These are phyloP conservation scores for Noctua pronuba DNA, from an alignment of 2,888 invertebrate species.

Conservation along the genomic window DNA sequence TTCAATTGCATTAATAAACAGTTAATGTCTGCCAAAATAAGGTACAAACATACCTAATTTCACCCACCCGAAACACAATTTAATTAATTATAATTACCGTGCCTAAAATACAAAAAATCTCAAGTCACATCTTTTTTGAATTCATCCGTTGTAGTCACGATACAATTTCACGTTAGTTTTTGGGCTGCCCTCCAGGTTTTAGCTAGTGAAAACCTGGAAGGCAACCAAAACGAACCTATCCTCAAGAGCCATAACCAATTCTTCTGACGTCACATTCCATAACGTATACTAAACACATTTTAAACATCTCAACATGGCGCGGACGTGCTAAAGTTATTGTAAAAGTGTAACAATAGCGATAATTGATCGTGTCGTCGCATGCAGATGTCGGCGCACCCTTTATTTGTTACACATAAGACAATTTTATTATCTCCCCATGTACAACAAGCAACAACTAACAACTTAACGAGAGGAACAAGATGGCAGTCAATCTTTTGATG, in stretches of 20 bases:
- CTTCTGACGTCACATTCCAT: slow-evolving; percentile 35
- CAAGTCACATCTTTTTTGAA: background rate
- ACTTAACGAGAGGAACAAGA: slow-evolving; percentile 70
- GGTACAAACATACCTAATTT: background rate
- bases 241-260: background rate
- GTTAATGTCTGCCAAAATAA: background rate
- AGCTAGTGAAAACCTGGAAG: background rate
- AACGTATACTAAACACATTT: slow-evolving; percentile 49
- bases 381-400: slow-evolving; percentile 84
- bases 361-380: slow-evolving; percentile 86
- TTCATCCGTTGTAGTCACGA: background rate
- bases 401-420: slow-evolving; percentile 73
- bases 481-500: slow-evolving; percentile 82
- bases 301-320: slow-evolving; percentile 80
- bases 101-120: background rate
- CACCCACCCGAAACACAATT: background rate
- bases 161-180: background rate
- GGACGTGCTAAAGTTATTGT: slow-evolving; percentile 84
- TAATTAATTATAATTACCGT: background rate
- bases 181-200: no score
- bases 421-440: slow-evolving; percentile 80
- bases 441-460: slow-evolving; percentile 58
- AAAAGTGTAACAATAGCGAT: slow-evolving; percentile 82
- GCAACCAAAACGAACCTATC: background rate
- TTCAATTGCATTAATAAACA: background rate